Conservation (phyloP, 2,113 vertebrate genomes). For the Sander lucioperca region DNA sequence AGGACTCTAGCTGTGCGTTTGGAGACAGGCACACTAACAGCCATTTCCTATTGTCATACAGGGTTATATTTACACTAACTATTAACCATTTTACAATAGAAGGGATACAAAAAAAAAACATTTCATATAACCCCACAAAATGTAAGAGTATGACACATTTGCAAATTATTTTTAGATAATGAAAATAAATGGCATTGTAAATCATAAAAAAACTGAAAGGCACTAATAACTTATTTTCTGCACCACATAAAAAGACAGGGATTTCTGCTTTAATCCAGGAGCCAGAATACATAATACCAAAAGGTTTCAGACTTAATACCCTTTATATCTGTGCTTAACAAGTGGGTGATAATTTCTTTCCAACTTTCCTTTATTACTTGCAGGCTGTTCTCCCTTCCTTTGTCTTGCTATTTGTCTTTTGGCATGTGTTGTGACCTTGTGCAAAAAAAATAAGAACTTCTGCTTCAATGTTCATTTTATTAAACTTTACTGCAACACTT, state of each 20-base stretch:
- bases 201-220: conserved; percentile 48
- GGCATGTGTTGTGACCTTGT: background rate
- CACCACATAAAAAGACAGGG: conserved; percentile 19
- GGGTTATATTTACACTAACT: conserved; percentile 59
- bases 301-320: conserved; percentile 44
- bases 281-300: conserved; percentile 47
- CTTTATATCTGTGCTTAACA: conserved; percentile 41
- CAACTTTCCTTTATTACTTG: conserved; percentile 30
- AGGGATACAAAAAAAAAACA: background rate
- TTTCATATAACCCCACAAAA: conserved; percentile 24
- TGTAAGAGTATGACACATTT: conserved; percentile 4
- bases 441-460: background rate
- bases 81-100: conserved; percentile 47
- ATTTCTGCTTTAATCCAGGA: conserved; percentile 54
- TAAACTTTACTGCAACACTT: background rate
- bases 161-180: conserved; percentile 51
- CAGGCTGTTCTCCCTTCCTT: conserved; percentile 23
- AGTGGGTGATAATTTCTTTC: conserved; percentile 17
- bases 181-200: conserved; percentile 16
- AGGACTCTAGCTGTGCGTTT: conserved; percentile 54
- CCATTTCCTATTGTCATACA: conserved; percentile 48
- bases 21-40: conserved; percentile 50
- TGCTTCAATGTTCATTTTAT: conserved; percentile 5
- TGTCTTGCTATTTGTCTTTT: conserved; percentile 24
- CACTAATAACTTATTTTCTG: conserved; percentile 30